These are phyloP conservation scores for Genyomyrus donnyi DNA, from an alignment of 2,113 vertebrate genomes.

Conservation along the genomic window DNA sequence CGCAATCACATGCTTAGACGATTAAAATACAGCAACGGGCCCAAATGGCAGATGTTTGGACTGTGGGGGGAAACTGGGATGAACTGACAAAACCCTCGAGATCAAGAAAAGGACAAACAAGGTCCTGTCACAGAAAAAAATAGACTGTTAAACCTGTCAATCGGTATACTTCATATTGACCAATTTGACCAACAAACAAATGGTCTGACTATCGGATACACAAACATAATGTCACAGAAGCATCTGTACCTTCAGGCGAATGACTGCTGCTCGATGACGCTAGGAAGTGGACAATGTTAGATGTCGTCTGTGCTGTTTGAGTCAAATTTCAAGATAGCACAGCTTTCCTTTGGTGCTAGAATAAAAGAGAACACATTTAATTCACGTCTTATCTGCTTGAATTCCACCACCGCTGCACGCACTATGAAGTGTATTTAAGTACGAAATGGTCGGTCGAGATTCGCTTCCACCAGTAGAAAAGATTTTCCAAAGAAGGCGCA, in stretches of 20 bases:
- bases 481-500: neutral
- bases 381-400: neutral
- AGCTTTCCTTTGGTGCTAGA: conserved; percentile 50
- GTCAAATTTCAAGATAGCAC: conserved; percentile 58
- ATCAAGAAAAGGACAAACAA: neutral
- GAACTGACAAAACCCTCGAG: neutral
- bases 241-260: conserved; percentile 75
- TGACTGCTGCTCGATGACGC: conserved; percentile 68
- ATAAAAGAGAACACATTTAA: conserved; percentile 40
- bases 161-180: neutral
- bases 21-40: neutral
- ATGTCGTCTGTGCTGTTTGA: conserved; percentile 44
- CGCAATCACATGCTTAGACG: neutral
- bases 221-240: neutral
- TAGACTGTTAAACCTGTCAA: neutral
- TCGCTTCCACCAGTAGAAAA: neutral
- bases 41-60: neutral
- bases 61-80: neutral
- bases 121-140: neutral
- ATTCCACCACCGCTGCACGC: neutral
- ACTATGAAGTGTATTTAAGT: neutral
- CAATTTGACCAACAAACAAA: neutral
- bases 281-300: conserved; percentile 74
- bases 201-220: neutral
- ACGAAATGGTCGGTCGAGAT: neutral